Evolutionary conservation across 2,113 vertebrate genomes (phyloP).

Genomic region (Paramormyrops kingsleyae): DNA sequence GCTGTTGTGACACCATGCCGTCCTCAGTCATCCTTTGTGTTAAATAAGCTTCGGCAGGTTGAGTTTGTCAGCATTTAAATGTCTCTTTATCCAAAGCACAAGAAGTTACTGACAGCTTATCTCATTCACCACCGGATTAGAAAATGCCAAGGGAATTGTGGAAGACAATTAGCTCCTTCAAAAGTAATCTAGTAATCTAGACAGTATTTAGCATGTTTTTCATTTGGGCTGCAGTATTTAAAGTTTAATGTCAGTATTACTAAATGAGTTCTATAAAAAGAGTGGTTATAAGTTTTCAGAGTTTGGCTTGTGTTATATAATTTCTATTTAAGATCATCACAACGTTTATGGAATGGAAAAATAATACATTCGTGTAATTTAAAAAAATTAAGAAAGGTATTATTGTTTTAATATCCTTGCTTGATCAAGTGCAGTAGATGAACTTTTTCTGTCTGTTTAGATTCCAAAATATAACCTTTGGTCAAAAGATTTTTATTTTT

Average conservation of each 20-base stretch:
- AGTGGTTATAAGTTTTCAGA: background rate
- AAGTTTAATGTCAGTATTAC: background rate
- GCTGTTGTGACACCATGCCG: background rate
- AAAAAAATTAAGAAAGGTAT: background rate
- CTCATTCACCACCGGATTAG: background rate
- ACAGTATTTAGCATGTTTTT: background rate
- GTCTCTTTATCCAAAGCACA: background rate
- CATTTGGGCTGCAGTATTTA: background rate
- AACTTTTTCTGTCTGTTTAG: background rate
- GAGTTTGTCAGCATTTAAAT: background rate
- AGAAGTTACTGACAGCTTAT: background rate
- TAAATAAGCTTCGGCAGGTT: background rate
- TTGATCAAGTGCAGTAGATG: background rate
- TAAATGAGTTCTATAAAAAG: background rate
- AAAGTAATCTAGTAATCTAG: background rate
- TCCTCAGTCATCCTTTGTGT: background rate
- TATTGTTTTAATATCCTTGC: background rate
- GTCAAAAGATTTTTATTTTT: background rate
- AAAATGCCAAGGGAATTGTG: conserved; percentile 1
- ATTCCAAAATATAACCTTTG: background rate
- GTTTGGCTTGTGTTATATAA: background rate
- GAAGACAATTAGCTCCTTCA: conserved; percentile 1
- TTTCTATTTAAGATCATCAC: background rate
- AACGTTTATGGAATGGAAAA: background rate
- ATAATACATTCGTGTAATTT: background rate